Percentiles rank a stretch among this genome's conserved stretches.
phyloP scores from a whole-genome alignment of 2,888 invertebrate genomes.

The Venusia cambrica region DNA sequence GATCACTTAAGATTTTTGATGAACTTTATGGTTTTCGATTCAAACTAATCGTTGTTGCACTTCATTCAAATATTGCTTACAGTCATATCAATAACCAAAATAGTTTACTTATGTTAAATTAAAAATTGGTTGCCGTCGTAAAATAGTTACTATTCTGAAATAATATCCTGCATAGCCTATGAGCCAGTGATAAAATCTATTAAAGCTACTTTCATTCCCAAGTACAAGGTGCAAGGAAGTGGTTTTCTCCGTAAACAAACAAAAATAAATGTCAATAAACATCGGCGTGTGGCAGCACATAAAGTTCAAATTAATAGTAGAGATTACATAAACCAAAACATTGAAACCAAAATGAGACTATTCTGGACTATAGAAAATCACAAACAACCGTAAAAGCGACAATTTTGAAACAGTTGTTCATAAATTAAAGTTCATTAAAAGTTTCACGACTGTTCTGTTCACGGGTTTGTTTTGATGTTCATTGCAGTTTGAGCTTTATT shows the following conservation, averaged over 20 bases:
- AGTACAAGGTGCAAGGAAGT: slow-evolving; percentile 23
- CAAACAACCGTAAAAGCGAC: slow-evolving; percentile 62
- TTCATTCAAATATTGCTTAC: slow-evolving; percentile 1
- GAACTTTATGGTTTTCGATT: slow-evolving; percentile 8
- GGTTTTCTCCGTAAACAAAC: slow-evolving; percentile 31
- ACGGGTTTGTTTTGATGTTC: slow-evolving; percentile 3
- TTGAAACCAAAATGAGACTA: slow-evolving; percentile 39
- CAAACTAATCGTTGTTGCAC: slow-evolving; percentile 7
- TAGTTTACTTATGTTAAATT: too few species aligned
- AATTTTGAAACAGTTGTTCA: slow-evolving; percentile 54
- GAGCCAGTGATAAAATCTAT: slow-evolving; percentile 2
- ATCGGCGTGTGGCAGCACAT: slow-evolving; percentile 36
- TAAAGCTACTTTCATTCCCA: slow-evolving; percentile 4
- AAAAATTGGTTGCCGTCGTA: too few species aligned
- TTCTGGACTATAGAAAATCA: slow-evolving; percentile 46
- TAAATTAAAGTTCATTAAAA: slow-evolving; percentile 73
- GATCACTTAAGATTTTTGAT: slow-evolving; percentile 18
- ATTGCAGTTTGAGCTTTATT: slow-evolving; percentile 2
- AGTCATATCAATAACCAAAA: too few species aligned
- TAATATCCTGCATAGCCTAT: too few species aligned
- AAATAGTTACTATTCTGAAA: too few species aligned
- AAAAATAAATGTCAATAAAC: slow-evolving; percentile 41
- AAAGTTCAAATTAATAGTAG: slow-evolving; percentile 51
- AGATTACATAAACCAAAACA: slow-evolving; percentile 64
- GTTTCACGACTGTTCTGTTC: slow-evolving; percentile 32